These are phyloP conservation scores for Chlorodrepanis virens DNA, from an alignment of 2,113 vertebrate species.

Conservation along the genomic window DNA sequence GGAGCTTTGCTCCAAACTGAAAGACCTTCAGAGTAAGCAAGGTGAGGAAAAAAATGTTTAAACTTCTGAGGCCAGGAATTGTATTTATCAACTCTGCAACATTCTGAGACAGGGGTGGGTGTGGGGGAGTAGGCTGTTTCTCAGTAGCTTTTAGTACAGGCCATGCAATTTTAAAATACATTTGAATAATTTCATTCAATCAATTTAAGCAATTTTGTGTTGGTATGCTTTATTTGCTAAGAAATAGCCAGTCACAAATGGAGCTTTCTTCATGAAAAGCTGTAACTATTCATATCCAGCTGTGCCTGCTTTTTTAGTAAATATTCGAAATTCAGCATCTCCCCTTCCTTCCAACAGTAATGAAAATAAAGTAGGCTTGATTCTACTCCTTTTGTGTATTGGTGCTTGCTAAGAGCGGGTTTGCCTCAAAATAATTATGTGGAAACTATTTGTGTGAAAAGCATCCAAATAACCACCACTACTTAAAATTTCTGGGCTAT, in stretches of 20 bases:
- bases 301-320: not conserved
- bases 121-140: not conserved
- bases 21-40: constrained; percentile 97
- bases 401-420: not conserved
- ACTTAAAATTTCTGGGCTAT: not conserved
- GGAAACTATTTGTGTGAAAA: not conserved
- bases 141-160: not conserved
- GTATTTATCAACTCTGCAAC: not conserved
- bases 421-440: not conserved
- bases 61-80: not conserved
- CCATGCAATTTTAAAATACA: not conserved
- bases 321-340: not conserved
- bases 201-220: not conserved
- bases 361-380: not conserved
- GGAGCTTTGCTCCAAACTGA: constrained; percentile 97
- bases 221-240: not conserved
- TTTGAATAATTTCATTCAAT: not conserved
- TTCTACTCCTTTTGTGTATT: not conserved
- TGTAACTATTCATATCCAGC: not conserved
- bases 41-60: constrained; percentile 70
- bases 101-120: not conserved
- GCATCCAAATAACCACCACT: not conserved
- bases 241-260: not conserved
- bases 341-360: not conserved
- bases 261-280: not conserved